phyloP scores from a whole-genome alignment of 2,113 vertebrate species.

The Clarias batrachus region DNA sequence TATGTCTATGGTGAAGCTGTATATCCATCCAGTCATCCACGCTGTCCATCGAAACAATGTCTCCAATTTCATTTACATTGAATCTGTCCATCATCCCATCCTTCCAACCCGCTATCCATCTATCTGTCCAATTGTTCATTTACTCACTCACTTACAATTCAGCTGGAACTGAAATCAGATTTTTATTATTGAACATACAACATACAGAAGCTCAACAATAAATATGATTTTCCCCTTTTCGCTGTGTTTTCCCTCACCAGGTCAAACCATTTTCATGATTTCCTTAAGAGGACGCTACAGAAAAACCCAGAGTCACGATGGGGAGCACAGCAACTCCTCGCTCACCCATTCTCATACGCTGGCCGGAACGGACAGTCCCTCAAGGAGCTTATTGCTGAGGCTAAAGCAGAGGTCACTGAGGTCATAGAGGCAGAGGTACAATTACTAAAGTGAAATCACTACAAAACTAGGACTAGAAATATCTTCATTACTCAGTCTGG shows the following conservation, averaged over 20 bases:
- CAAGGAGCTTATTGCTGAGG: slow-evolving; percentile 68
- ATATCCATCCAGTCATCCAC: not conserved
- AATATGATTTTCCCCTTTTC: not conserved
- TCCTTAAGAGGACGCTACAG: slow-evolving; percentile 67
- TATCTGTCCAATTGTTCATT: not conserved
- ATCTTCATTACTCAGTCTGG: not conserved
- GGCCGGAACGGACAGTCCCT: slow-evolving; percentile 56
- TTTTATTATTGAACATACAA: not conserved
- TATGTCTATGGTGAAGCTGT: not conserved
- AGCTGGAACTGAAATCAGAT: not conserved
- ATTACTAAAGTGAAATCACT: not conserved
- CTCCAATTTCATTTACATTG: not conserved
- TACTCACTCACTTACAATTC: not conserved
- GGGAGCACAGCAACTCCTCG: slow-evolving; percentile 66
- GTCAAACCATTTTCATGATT: slow-evolving; percentile 74
- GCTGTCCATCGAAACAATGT: not conserved
- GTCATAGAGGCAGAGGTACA: slow-evolving; percentile 64
- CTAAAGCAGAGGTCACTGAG: slow-evolving; percentile 69
- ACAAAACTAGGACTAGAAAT: not conserved
- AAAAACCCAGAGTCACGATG: slow-evolving; percentile 66
- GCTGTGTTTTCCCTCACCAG: slow-evolving; percentile 49
- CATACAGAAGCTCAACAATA: not conserved
- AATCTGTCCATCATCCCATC: not conserved
- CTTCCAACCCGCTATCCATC: not conserved
- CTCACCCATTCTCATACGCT: slow-evolving; percentile 67